A percentile compares a stretch with the other conserved stretches of the same genome.
Evolutionary conservation across 2,888 invertebrate genomes (phyloP).

Genomic region (Drosophila meridiana): DNA sequence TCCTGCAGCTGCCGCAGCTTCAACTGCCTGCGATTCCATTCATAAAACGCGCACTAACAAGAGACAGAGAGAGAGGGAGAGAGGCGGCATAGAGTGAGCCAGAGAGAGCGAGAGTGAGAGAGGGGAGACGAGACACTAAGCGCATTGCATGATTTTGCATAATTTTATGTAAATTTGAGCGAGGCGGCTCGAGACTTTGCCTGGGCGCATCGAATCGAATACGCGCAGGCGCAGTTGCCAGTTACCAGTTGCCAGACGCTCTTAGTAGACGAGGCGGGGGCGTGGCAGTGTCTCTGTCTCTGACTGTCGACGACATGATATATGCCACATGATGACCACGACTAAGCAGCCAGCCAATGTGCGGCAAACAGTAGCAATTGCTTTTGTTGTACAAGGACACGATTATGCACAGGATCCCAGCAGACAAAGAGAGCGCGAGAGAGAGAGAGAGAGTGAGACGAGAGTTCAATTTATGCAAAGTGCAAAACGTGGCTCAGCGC

Average conservation of each 20-base stretch:
- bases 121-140: conserved; percentile 66
- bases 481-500: conserved; percentile 69
- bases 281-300: conserved; percentile 59
- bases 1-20: conserved; percentile 25
- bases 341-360: conserved; percentile 53
- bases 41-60: conserved; percentile 71
- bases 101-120: not conserved
- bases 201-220: conserved; percentile 32
- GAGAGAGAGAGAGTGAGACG: not conserved
- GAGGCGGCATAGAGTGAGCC: not conserved
- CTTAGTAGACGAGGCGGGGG: conserved; percentile 54
- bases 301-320: conserved; percentile 70
- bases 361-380: conserved; percentile 83
- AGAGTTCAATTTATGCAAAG: conserved; percentile 76
- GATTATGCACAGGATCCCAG: conserved; percentile 69
- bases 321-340: conserved; percentile 78
- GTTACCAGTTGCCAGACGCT: conserved; percentile 20
- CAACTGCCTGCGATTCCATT: conserved; percentile 67
- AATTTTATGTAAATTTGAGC: conserved; percentile 77
- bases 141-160: conserved; percentile 80
- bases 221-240: conserved; percentile 49
- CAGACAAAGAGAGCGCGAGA: not conserved
- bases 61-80: conserved; percentile 12
- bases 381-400: conserved; percentile 83
- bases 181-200: conserved; percentile 53